Evolutionary conservation across 2,113 vertebrate species (phyloP).

Genomic region (Numida meleagris): DNA sequence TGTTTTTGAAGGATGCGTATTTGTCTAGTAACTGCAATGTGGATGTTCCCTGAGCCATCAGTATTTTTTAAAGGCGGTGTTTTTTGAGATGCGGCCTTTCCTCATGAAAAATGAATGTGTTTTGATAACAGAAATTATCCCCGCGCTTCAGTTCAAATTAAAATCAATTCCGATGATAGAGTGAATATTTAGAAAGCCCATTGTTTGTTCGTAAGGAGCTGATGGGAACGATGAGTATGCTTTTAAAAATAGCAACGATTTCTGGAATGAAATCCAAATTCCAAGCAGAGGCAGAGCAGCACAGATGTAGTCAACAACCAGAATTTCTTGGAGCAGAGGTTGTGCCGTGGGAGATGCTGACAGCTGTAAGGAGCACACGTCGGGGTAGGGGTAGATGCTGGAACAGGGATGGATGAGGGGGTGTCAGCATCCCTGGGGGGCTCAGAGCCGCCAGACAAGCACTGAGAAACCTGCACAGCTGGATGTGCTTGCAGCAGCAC

Average conservation of each 20-base stretch:
- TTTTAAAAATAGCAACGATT: neutral
- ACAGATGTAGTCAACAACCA: neutral
- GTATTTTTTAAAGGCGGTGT: neutral
- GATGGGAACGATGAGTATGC: neutral
- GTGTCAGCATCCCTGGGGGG: neutral
- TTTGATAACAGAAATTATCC: neutral
- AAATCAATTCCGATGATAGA: neutral
- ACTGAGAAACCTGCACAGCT: too few relatives aligned
- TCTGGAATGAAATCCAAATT: neutral
- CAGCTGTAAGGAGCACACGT: neutral
- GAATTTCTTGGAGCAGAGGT: neutral
- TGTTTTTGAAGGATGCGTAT: neutral
- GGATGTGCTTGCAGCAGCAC: neutral
- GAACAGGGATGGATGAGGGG: too few relatives aligned
- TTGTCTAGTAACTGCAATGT: neutral
- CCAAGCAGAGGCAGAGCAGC: neutral
- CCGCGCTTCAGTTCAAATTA: neutral
- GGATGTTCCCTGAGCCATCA: neutral
- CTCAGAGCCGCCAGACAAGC: too few relatives aligned
- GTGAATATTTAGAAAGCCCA: neutral
- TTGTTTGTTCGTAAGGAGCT: neutral
- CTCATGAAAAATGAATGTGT: slow-evolving; percentile 18
- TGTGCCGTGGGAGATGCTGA: neutral
- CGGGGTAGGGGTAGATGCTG: neutral
- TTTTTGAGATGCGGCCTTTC: neutral